These are phyloP conservation scores for Ditylenchus dipsaci DNA, from an alignment of 1,140 invertebrate species.

Conservation along the genomic window DNA sequence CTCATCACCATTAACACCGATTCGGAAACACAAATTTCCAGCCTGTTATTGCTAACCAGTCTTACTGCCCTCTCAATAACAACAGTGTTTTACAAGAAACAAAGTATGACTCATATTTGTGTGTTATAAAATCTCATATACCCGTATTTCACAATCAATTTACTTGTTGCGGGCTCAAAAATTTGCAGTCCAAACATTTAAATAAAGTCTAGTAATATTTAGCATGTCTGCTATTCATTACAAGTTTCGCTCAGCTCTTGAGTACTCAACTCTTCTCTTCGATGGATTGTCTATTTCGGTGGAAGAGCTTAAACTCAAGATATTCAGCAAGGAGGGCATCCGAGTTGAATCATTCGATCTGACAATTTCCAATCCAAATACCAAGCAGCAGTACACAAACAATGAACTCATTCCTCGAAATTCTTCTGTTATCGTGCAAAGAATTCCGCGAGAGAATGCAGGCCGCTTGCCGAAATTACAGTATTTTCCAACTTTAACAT, in stretches of 20 bases:
- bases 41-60: too few relatives aligned
- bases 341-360: slow-evolving; percentile 85
- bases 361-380: slow-evolving; percentile 92
- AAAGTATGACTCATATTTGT: too few relatives aligned
- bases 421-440: slow-evolving; percentile 84
- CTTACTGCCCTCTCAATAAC: too few relatives aligned
- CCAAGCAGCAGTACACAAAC: slow-evolving; percentile 68
- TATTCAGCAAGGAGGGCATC: slow-evolving; percentile 87
- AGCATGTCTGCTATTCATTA: slow-evolving; percentile 81
- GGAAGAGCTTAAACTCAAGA: slow-evolving; percentile 84
- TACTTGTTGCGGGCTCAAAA: too few relatives aligned
- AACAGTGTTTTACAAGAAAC: too few relatives aligned
- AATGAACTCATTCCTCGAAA: slow-evolving; percentile 83
- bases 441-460: slow-evolving; percentile 72
- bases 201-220: background rate
- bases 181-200: too few relatives aligned
- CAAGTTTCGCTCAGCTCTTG: slow-evolving; percentile 90
- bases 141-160: too few relatives aligned
- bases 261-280: slow-evolving; percentile 90
- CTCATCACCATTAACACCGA: too few relatives aligned
- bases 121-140: too few relatives aligned
- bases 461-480: slow-evolving; percentile 60
- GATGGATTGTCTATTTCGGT: slow-evolving; percentile 93
- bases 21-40: too few relatives aligned
- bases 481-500: slow-evolving; percentile 41